Evolutionary conservation across 2,797 vertebrate species (phyloP).

Genomic region (Parauchenoglanis ngamensis): DNA sequence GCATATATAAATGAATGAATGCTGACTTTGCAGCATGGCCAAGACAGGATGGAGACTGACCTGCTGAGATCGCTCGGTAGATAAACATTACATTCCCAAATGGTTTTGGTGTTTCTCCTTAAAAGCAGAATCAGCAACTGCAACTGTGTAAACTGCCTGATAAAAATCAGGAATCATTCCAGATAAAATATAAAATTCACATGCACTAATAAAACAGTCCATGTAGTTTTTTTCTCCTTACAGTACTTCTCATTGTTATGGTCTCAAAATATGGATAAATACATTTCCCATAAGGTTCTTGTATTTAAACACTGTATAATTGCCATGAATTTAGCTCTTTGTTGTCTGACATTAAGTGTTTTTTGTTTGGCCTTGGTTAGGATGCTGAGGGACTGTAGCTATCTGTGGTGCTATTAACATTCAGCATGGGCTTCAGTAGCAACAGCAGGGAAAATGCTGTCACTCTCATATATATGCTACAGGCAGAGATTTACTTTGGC

Average conservation of each 20-base stretch:
- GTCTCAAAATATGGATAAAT: neutral
- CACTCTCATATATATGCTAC: conserved; percentile 17
- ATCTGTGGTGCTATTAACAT: conserved; percentile 14
- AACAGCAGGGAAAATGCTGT: conserved; percentile 21
- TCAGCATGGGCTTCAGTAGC: conserved; percentile 19
- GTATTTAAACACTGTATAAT: neutral
- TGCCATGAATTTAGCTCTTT: neutral
- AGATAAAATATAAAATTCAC: neutral
- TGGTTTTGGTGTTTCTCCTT: neutral
- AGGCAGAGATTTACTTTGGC: conserved; percentile 27
- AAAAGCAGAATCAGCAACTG: neutral
- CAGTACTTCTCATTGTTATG: neutral
- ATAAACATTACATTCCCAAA: neutral
- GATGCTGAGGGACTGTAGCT: conserved; percentile 12
- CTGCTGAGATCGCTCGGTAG: neutral
- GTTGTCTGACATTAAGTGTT: neutral
- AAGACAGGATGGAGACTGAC: neutral
- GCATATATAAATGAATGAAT: neutral
- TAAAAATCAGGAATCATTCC: neutral
- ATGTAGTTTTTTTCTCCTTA: neutral
- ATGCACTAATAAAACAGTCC: neutral
- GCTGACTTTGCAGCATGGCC: neutral
- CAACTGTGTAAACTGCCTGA: neutral
- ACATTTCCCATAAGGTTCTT: neutral
- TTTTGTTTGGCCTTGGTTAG: conserved; percentile 24